phyloP scores from a whole-genome alignment of 2,797 vertebrate species.

The Xerus rutilus region DNA sequence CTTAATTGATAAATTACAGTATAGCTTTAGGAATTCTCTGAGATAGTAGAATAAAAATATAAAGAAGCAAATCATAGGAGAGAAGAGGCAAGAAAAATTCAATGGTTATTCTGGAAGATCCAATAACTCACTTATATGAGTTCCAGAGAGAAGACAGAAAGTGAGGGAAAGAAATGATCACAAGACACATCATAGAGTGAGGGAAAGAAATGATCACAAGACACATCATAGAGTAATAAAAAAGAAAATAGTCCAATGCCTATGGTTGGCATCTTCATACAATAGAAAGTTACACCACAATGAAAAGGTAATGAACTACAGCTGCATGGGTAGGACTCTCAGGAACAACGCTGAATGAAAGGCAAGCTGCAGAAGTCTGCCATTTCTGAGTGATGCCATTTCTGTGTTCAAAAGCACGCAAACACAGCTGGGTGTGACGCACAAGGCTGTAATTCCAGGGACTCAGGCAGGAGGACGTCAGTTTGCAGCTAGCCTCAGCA shows the following conservation, averaged over 20 bases:
- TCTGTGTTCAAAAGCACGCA: background rate
- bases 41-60: background rate
- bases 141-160: constrained; percentile 1
- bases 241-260: background rate
- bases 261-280: background rate
- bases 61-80: constrained; percentile 12
- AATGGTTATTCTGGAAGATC: background rate
- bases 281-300: background rate
- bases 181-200: background rate
- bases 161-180: background rate
- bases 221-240: background rate
- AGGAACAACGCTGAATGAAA: background rate
- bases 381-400: background rate
- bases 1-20: background rate
- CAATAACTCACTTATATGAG: background rate
- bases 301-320: background rate
- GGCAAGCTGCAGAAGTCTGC: background rate
- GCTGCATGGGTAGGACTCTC: background rate
- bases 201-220: background rate
- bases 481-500: too few species aligned
- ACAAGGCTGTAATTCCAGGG: too few species aligned
- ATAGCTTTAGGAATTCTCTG: constrained; percentile 52
- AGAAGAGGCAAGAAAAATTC: constrained; percentile 21
- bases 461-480: too few species aligned
- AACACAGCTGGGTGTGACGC: background rate